Base-by-base conservation (phyloP, 2,888 invertebrate genomes). In the Morpho achilles region DNA sequence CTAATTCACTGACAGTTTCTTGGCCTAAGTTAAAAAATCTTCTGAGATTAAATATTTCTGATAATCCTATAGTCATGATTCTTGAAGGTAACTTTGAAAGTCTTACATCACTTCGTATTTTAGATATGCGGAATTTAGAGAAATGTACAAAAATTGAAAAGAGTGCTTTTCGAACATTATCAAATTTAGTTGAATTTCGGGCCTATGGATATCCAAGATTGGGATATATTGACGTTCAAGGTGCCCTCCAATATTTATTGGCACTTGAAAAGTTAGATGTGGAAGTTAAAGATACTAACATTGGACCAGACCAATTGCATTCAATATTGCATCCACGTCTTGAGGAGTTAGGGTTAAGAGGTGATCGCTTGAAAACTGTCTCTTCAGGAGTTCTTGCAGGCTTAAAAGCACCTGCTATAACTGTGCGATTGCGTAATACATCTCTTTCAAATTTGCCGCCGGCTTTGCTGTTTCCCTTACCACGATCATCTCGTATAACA, bases 301-400 rank as follows among this genome's bases (percentile, higher is more conserved):
- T 97, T 54, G 95, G 96, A 48, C 94, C 95, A 50, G 96, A 97
- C 72, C 96, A 97, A 73, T 84, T 97, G 46, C 95, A 95, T 69
- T 93, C 96, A 0, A 92, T 94, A 46, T 92, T 95, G 67, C 96
- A 97, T 82, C 96, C 97, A 0, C 91, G 96, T 7, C 87, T 97
- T 1, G 92, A 92, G 68, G 93, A 94, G 68, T 84, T 97, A 56
- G 95, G 95, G 16, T 84, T 97, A 10, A 91, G 95, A 62, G 97
- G 97, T 0, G 92, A 92, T 9, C 91, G 96, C 53, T 82, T 97
- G 7, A 93, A 93, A 70, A 95, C 94, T 7, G 93, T 97, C 3
- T 95, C 96, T 0, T 96, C 97, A 0, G 96, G 96, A 58, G 95
- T 96, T 0, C 81, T 97, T 55, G 96, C 96, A 0, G 97, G 97